Evolutionary conservation across 2,113 vertebrate species (phyloP).

Genomic region (Oreocharis arfaki): DNA sequence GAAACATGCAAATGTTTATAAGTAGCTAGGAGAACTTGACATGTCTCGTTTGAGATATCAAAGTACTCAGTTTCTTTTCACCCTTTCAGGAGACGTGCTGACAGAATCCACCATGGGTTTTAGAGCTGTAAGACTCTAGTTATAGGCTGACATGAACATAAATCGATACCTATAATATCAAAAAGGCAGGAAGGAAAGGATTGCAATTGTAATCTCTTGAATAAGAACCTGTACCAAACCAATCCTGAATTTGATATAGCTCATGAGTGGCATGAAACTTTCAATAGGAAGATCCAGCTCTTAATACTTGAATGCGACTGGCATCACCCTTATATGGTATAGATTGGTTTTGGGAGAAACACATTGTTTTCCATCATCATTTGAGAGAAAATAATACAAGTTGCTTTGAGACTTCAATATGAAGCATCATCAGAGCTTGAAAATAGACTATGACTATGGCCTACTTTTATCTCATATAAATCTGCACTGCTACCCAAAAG

Average conservation of each 20-base stretch:
- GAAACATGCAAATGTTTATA: not conserved
- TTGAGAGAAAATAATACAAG: not conserved
- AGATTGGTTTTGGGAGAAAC: not conserved
- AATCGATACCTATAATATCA: not conserved
- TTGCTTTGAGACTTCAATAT: not conserved
- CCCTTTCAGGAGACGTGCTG: not conserved
- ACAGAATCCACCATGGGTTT: not conserved
- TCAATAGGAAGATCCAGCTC: not conserved
- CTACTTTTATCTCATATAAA: not conserved
- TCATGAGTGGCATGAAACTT: not conserved
- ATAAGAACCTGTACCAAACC: not conserved
- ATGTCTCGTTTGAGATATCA: not conserved
- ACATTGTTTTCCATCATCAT: not conserved
- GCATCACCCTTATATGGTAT: not conserved
- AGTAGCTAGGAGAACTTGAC: not conserved
- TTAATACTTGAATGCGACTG: not conserved
- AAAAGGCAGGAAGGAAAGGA: not conserved
- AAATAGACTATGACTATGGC: not conserved
- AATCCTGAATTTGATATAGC: not conserved
- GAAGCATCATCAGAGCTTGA: not conserved
- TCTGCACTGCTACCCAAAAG: not conserved
- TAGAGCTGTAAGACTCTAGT: not conserved
- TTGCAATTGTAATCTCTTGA: not conserved
- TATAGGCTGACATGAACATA: not conserved
- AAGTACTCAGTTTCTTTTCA: not conserved